Evolutionary conservation across 2,888 invertebrate species (phyloP).

Genomic region (Pheosia tremula): DNA sequence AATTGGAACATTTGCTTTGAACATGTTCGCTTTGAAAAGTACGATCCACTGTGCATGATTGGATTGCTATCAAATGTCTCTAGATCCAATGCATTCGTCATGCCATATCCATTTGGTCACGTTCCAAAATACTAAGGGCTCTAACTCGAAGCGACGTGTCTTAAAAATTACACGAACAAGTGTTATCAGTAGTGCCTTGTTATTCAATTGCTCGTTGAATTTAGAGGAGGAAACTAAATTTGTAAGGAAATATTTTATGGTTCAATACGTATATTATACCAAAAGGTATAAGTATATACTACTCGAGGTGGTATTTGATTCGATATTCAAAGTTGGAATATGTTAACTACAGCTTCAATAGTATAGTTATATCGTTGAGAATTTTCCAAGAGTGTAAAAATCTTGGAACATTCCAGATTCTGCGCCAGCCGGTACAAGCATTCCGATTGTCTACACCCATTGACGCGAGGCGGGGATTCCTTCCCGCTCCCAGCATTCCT

Average conservation of each 20-base stretch:
- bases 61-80: constrained; percentile 33
- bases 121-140: constrained; percentile 52
- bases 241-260: no score
- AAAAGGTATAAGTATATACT: no score
- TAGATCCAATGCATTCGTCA: constrained; percentile 31
- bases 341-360: no score
- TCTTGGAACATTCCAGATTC: constrained; percentile 26
- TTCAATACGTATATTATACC: no score
- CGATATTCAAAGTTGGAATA: no score
- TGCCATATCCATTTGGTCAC: constrained; percentile 50
- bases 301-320: no score
- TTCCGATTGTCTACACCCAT: constrained; percentile 51
- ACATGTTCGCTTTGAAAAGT: background rate
- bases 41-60: constrained; percentile 16
- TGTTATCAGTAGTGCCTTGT: constrained; percentile 37
- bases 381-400: constrained; percentile 15
- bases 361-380: background rate
- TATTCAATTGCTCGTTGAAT: constrained; percentile 45
- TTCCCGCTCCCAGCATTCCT: constrained; percentile 37
- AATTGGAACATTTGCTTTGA: background rate
- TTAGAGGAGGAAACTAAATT: background rate
- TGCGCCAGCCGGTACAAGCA: constrained; percentile 36
- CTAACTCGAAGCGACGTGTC: constrained; percentile 20
- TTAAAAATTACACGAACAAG: constrained; percentile 36
- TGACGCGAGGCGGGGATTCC: constrained; percentile 44